A percentile compares a stretch with the other conserved stretches of the same genome.
Conservation (phyloP, 2,113 vertebrate species). For the cattle (Bos taurus) region DNA sequence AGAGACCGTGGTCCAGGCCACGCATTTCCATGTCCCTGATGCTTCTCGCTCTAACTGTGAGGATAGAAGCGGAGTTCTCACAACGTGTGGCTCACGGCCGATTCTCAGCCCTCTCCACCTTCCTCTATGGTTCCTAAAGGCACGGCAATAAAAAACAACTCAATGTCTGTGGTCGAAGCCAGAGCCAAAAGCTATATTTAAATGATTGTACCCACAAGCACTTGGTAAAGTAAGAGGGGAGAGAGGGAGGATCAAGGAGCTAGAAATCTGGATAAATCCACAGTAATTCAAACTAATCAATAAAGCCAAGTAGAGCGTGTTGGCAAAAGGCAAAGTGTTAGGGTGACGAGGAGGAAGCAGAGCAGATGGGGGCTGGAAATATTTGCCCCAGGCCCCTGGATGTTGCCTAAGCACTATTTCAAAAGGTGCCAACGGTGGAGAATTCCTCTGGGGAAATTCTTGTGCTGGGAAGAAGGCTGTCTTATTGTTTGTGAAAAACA, state of each 20-base stretch:
- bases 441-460: conserved; percentile 63
- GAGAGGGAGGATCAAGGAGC: conserved; percentile 16
- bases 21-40: not conserved
- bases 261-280: conserved; percentile 54
- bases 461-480: conserved; percentile 59
- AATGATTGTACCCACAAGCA: conserved; percentile 49
- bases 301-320: not conserved
- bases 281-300: conserved; percentile 25
- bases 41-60: not conserved
- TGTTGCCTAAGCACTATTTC: conserved; percentile 53
- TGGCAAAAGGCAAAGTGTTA: conserved; percentile 7
- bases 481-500: conserved; percentile 65
- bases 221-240: conserved; percentile 35
- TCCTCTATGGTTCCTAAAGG: conserved; percentile 70
- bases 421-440: conserved; percentile 55
- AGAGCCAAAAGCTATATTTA: conserved; percentile 66
- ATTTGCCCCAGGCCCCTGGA: conserved; percentile 40
- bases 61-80: conserved; percentile 22
- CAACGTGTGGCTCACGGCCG: not conserved
- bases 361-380: conserved; percentile 27
- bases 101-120: conserved; percentile 54
- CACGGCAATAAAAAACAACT: conserved; percentile 70
- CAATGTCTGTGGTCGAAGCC: conserved; percentile 67
- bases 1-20: not conserved
- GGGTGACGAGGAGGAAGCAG: conserved; percentile 26